A percentile compares a stretch with the other conserved stretches of the same genome.
Conservation (phyloP, 2,888 invertebrate species). For the Drosophila trichaetosa region DNA sequence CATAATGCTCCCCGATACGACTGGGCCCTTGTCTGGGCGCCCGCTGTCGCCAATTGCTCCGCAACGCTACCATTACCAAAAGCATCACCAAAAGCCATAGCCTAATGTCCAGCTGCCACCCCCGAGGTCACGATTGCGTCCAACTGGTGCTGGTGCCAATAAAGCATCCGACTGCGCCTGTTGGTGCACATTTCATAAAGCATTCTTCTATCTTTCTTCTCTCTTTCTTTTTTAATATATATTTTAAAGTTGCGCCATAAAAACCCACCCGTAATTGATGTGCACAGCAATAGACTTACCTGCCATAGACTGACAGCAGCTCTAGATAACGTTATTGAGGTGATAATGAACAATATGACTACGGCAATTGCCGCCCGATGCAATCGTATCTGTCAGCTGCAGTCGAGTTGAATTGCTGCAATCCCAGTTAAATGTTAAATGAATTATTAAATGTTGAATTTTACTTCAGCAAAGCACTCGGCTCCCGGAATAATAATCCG, state of each 20-base stretch:
- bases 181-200: conserved; percentile 54
- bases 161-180: conserved; percentile 58
- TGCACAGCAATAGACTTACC: conserved; percentile 9
- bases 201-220: conserved; percentile 13
- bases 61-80: background rate
- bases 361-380: conserved; percentile 52
- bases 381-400: conserved; percentile 9
- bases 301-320: background rate
- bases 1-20: conserved; percentile 61
- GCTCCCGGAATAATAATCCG: background rate
- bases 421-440: background rate
- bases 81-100: conserved; percentile 13
- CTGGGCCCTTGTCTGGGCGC: conserved; percentile 41
- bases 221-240: conserved; percentile 55
- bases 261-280: conserved; percentile 53
- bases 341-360: conserved; percentile 8
- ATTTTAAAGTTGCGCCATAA: conserved; percentile 65
- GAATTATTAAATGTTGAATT: too few relatives aligned
- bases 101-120: conserved; percentile 70
- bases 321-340: background rate
- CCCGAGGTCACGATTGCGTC: conserved; percentile 26
- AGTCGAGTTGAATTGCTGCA: background rate
- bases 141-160: conserved; percentile 65
- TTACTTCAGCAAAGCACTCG: background rate
- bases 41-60: conserved; percentile 52